Percentiles rank a stretch among this genome's conserved stretches.
Evolutionary conservation across 2,113 vertebrate species (phyloP).

Genomic region (Ciconia maguari): DNA sequence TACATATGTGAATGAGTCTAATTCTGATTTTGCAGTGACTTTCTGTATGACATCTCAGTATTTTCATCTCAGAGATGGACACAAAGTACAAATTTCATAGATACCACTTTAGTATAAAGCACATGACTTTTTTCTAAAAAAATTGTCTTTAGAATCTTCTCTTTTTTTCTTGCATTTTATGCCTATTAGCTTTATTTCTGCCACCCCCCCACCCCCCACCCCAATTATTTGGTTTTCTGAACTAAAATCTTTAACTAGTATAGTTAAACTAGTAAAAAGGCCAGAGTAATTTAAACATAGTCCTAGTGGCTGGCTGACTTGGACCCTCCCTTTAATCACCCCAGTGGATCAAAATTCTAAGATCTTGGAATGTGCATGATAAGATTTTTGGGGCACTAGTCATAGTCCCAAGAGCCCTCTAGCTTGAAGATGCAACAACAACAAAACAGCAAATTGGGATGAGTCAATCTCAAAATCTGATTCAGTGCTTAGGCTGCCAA

Average conservation of each 20-base stretch:
- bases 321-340: not conserved
- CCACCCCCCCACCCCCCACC: too few species aligned
- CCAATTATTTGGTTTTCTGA: not conserved
- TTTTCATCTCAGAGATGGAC: not conserved
- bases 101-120: not conserved
- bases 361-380: not conserved
- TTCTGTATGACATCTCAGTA: not conserved
- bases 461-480: not conserved
- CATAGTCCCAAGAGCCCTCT: not conserved
- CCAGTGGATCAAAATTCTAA: not conserved
- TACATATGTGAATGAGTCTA: not conserved
- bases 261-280: not conserved
- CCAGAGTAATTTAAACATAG: not conserved
- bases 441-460: not conserved
- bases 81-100: not conserved
- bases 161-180: not conserved
- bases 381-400: not conserved
- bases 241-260: not conserved
- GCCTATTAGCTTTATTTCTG: not conserved
- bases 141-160: not conserved
- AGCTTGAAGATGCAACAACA: not conserved
- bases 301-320: not conserved
- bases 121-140: not conserved
- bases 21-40: not conserved
- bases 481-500: not conserved